A percentile compares a stretch with the other conserved stretches of the same genome.
phyloP scores from a whole-genome alignment of 2,113 vertebrate genomes.

The Rhipidura dahli region DNA sequence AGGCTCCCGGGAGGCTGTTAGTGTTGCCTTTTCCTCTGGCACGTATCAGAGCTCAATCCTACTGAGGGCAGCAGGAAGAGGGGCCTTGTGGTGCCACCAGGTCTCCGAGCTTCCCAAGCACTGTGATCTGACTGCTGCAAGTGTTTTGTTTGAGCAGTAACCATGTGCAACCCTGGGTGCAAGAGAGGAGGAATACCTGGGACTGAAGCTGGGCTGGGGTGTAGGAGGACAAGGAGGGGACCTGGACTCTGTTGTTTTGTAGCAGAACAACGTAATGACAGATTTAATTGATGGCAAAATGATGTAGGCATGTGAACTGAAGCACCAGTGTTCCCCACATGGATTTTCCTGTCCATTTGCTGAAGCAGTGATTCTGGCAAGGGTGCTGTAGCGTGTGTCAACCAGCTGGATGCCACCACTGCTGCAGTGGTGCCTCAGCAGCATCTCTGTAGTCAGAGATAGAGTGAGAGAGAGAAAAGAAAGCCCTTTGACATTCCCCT shows the following conservation, averaged over 20 bases:
- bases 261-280: neutral
- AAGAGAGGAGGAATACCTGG: neutral
- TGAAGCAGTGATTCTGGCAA: neutral
- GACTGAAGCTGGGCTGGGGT: neutral
- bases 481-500: neutral
- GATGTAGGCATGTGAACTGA: neutral
- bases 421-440: neutral
- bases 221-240: neutral
- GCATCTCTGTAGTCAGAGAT: neutral
- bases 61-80: neutral
- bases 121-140: neutral
- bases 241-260: neutral
- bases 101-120: rapidly evolving
- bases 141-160: neutral
- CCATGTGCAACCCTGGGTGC: rapidly evolving
- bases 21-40: neutral
- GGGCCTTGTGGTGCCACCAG: neutral
- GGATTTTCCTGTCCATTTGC: neutral
- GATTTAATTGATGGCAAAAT: neutral
- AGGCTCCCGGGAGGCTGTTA: rapidly evolving
- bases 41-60: neutral
- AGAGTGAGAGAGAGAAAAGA: neutral
- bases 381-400: neutral
- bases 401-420: neutral
- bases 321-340: neutral